A percentile compares a stretch with the other conserved stretches of the same genome.
Conservation (phyloP, 2,797 vertebrate genomes). For the Amniataba percoides region DNA sequence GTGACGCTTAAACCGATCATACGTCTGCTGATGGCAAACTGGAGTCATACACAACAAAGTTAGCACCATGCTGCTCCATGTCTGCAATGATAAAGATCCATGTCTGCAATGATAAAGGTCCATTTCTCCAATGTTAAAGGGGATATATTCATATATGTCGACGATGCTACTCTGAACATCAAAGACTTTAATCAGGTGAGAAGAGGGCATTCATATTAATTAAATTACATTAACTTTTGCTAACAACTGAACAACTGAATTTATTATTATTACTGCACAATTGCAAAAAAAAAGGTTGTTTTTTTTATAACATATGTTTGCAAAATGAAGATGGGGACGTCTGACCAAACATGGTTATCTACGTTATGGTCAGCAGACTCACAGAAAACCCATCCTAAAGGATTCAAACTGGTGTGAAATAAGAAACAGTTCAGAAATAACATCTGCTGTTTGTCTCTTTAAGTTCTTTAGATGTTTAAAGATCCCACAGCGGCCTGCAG, state of each 20-base stretch:
- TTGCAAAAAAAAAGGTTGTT: no score
- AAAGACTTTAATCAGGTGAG: no score
- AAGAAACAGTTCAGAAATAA: neutral
- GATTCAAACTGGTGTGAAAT: neutral
- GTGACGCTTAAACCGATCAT: constrained; percentile 12
- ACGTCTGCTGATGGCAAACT: neutral
- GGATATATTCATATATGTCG: no score
- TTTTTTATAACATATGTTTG: no score
- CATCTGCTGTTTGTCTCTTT: neutral
- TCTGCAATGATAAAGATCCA: no score
- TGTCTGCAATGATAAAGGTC: no score
- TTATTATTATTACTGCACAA: no score
- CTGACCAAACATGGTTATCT: neutral
- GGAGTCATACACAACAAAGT: neutral
- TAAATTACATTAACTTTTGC: neutral
- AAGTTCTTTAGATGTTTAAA: neutral
- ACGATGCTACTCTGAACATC: neutral
- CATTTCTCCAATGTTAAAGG: no score
- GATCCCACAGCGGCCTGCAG: neutral
- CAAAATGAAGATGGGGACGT: no score
- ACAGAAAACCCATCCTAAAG: neutral
- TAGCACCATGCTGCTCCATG: no score
- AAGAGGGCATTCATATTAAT: no score
- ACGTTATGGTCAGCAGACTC: neutral
- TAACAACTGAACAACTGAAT: no score